Conservation (phyloP, 2,888 invertebrate genomes). For the Octodonta nipae region DNA sequence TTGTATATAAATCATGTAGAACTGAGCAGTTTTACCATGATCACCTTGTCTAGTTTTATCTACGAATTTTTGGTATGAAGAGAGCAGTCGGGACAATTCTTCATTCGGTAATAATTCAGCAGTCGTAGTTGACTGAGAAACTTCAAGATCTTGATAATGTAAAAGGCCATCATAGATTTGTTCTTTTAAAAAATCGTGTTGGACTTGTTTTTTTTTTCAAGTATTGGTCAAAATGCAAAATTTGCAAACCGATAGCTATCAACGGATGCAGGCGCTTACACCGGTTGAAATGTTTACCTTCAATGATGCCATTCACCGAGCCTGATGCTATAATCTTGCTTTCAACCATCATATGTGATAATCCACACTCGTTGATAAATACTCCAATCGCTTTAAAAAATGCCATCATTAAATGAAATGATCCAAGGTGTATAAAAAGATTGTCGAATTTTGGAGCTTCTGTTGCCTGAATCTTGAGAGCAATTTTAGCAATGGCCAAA, state of each 20-base stretch:
- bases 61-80: constrained; percentile 10
- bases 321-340: constrained; percentile 13
- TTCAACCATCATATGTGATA: constrained; percentile 9
- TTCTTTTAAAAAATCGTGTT: constrained; percentile 10
- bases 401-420: constrained; percentile 22
- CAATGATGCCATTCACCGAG: constrained; percentile 15
- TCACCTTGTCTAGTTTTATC: constrained; percentile 15
- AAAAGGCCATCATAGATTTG: constrained; percentile 10
- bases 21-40: constrained; percentile 24
- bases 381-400: constrained; percentile 16
- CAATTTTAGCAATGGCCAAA: constrained; percentile 22
- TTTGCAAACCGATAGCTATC: constrained; percentile 14
- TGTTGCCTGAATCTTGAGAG: constrained; percentile 18
- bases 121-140: constrained; percentile 5
- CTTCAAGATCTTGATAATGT: constrained; percentile 7
- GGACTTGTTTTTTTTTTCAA: constrained; percentile 6
- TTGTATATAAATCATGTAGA: constrained; percentile 19
- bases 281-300: no score
- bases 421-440: constrained; percentile 25
- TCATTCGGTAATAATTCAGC: constrained; percentile 8
- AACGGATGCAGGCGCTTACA: constrained; percentile 14
- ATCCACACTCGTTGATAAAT: constrained; percentile 9
- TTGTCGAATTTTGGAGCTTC: constrained; percentile 20
- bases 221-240: constrained; percentile 12
- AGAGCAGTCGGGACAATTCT: constrained; percentile 6